Conservation (phyloP, 2,113 vertebrate genomes). For the Kryptolebias marmoratus region DNA sequence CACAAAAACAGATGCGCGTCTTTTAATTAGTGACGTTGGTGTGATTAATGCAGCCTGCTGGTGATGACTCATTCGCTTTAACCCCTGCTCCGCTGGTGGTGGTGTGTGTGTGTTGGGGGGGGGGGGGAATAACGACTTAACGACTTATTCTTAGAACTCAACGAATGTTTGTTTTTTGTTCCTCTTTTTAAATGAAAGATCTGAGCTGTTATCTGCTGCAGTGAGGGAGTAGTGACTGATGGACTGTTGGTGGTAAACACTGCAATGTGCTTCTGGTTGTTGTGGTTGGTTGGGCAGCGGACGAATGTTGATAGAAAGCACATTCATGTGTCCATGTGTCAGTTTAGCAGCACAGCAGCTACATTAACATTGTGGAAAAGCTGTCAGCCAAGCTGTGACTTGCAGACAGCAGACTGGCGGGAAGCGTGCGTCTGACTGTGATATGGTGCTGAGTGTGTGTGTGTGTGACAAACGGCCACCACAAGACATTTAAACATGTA, state of each 20-base stretch:
- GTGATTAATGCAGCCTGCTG: conserved; percentile 83
- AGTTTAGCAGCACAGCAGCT: conserved; percentile 64
- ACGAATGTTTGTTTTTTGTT: background rate
- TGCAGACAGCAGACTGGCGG: conserved; percentile 67
- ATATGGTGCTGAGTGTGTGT: conserved; percentile 12
- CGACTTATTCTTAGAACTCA: conserved; percentile 21
- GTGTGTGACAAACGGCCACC: background rate
- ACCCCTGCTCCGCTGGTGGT: conserved; percentile 68
- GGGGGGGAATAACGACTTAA: conserved; percentile 41
- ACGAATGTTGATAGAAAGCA: conserved; percentile 52
- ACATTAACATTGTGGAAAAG: conserved; percentile 73
- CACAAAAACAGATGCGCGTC: conserved; percentile 72
- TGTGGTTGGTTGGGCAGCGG: conserved; percentile 27
- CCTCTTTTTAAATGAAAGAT: background rate
- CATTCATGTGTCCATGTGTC: conserved; percentile 58
- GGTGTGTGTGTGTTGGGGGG: background rate
- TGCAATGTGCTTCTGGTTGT: conserved; percentile 27
- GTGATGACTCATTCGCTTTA: conserved; percentile 86
- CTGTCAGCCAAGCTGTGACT: conserved; percentile 77
- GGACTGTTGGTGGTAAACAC: background rate
- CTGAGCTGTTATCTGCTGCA: background rate
- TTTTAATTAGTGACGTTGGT: conserved; percentile 84
- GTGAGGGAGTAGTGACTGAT: conserved; percentile 9
- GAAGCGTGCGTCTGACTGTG: conserved; percentile 35
- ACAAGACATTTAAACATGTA: conserved; percentile 24